Evolutionary conservation across 1,140 invertebrate genomes (phyloP).

Genomic region (Holcopasites calliopsidis): DNA sequence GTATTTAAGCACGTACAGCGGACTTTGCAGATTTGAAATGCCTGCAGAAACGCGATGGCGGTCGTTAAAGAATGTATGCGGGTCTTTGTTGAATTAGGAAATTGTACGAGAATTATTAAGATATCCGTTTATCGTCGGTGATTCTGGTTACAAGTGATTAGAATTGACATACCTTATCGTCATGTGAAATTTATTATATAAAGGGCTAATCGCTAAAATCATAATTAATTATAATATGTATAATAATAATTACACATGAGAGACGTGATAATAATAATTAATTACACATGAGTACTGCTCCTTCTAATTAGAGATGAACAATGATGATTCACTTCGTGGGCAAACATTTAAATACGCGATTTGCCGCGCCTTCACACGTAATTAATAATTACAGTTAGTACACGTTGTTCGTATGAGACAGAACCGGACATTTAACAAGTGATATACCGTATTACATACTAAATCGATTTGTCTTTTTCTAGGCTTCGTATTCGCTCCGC

Average conservation of each 20-base stretch:
- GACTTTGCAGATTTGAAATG: not conserved
- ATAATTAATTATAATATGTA: constrained; percentile 34
- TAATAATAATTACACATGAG: constrained; percentile 38
- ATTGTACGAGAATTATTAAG: not conserved
- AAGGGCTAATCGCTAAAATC: constrained; percentile 78
- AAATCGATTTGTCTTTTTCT: constrained; percentile 62
- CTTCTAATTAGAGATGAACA: constrained; percentile 68
- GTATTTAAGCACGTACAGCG: not conserved
- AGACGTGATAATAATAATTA: constrained; percentile 71
- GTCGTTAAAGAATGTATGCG: not conserved
- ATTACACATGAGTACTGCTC: constrained; percentile 76
- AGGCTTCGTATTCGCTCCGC: constrained; percentile 48
- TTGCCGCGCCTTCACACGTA: constrained; percentile 54
- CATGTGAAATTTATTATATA: constrained; percentile 77
- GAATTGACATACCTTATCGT: constrained; percentile 56
- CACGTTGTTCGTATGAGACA: constrained; percentile 54
- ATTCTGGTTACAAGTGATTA: constrained; percentile 16
- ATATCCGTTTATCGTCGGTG: constrained; percentile 5
- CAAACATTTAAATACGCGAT: constrained; percentile 59
- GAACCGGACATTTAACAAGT: constrained; percentile 60
- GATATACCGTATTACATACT: constrained; percentile 57
- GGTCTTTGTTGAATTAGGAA: too few species aligned
- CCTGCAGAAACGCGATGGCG: not conserved
- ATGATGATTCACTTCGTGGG: constrained; percentile 60
- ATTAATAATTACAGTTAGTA: constrained; percentile 66